These are phyloP conservation scores for Synanthedon myopaeformis DNA, from an alignment of 2,888 invertebrate genomes.

Conservation along the genomic window DNA sequence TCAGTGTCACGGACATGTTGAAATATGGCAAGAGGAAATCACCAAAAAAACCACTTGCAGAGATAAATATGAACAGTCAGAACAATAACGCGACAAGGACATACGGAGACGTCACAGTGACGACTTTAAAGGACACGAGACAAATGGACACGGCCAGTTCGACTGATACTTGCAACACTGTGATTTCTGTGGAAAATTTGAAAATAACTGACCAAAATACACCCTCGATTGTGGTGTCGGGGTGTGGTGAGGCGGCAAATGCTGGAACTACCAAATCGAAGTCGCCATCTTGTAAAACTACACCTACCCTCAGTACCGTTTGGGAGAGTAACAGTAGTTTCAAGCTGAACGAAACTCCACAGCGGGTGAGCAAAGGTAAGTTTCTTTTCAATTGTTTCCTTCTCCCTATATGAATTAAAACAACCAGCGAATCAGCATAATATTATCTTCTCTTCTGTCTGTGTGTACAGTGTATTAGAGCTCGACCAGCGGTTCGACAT, in stretches of 20 bases:
- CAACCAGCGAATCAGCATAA: no score
- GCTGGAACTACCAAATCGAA: slow-evolving; percentile 26
- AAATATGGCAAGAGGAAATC: slow-evolving; percentile 28
- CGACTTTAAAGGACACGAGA: slow-evolving; percentile 34
- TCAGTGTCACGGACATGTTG: slow-evolving; percentile 46
- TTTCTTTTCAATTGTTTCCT: slow-evolving; percentile 2
- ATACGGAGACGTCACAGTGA: slow-evolving; percentile 24
- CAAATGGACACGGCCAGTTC: slow-evolving; percentile 40
- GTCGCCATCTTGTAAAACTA: slow-evolving; percentile 48
- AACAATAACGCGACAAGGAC: slow-evolving; percentile 14
- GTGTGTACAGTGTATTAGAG: no score
- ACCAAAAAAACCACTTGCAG: slow-evolving; percentile 38
- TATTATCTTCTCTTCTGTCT: no score
- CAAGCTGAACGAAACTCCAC: slow-evolving; percentile 41
- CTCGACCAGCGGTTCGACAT: no score
- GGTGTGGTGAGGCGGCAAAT: slow-evolving; percentile 12
- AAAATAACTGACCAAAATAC: slow-evolving; percentile 12
- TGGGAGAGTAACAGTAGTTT: slow-evolving; percentile 46
- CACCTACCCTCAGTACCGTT: slow-evolving; percentile 49
- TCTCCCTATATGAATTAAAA: no score
- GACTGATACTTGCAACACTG: slow-evolving; percentile 39
- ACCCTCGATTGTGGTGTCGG: slow-evolving; percentile 16
- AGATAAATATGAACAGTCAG: slow-evolving; percentile 36
- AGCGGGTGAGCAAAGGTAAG: slow-evolving; percentile 36
- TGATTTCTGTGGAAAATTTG: slow-evolving; percentile 32